phyloP scores from a whole-genome alignment of 1,140 invertebrate species.

The Drosophila tropicalis region DNA sequence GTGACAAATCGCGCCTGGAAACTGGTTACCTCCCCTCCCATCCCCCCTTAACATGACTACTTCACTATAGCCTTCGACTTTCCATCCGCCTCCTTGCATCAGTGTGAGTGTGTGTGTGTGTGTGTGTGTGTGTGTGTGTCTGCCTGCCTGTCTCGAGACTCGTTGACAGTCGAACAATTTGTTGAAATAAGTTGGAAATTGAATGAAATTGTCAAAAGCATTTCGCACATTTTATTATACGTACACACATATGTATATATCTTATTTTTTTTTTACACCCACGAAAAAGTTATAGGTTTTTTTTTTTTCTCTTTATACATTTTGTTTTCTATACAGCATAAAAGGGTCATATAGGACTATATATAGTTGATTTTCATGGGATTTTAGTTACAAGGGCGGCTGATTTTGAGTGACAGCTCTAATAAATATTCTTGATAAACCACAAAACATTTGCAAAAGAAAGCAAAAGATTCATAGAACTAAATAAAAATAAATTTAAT shows the following conservation, averaged over 20 bases:
- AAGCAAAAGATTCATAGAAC: too few relatives aligned
- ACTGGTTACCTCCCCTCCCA: slow-evolving; percentile 31
- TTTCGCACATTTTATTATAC: slow-evolving; percentile 76
- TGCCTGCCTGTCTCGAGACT: slow-evolving; percentile 5
- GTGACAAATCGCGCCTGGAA: slow-evolving; percentile 66
- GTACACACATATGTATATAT: slow-evolving; percentile 9
- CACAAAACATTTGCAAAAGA: too few relatives aligned
- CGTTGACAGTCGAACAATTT: slow-evolving; percentile 80
- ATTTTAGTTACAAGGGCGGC: not conserved
- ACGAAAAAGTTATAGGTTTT: slow-evolving; percentile 34
- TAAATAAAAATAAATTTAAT: too few relatives aligned
- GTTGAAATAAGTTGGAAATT: slow-evolving; percentile 81
- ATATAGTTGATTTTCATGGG: not conserved
- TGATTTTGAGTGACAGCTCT: not conserved
- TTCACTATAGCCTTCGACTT: slow-evolving; percentile 21
- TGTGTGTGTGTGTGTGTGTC: not conserved
- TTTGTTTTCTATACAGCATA: slow-evolving; percentile 29
- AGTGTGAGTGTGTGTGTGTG: not conserved
- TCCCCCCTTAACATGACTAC: not conserved
- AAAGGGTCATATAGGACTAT: slow-evolving; percentile 5
- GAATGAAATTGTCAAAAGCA: slow-evolving; percentile 82
- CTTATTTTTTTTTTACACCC: slow-evolving; percentile 23
- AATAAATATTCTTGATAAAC: too few relatives aligned
- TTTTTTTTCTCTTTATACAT: slow-evolving; percentile 22
- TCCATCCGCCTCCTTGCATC: slow-evolving; percentile 26